These are phyloP conservation scores for Siniperca undulata DNA, from an alignment of 2,797 vertebrate genomes.

Conservation along the genomic window DNA sequence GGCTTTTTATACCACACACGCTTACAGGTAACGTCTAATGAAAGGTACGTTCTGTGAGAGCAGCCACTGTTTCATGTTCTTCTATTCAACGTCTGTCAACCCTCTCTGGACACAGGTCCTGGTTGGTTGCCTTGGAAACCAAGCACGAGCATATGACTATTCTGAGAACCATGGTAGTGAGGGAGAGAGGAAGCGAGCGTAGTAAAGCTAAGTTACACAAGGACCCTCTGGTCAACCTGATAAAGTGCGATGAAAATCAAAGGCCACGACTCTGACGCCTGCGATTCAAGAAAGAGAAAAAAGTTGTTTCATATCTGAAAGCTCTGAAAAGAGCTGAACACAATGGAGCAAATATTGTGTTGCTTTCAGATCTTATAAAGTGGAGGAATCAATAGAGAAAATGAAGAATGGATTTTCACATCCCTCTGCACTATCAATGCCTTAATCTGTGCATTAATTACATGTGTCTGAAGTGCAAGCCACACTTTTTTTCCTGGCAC, in stretches of 20 bases:
- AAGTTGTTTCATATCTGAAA: conserved; percentile 45
- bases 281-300: conserved; percentile 37
- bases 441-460: conserved; percentile 78
- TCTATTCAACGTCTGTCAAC: conserved; percentile 72
- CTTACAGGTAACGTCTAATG: conserved; percentile 41
- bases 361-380: conserved; percentile 49
- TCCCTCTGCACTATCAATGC: conserved; percentile 40
- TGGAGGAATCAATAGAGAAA: conserved; percentile 58
- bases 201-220: conserved; percentile 81
- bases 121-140: conserved; percentile 86
- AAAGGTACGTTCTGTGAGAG: conserved; percentile 52
- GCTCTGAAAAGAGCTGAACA: conserved; percentile 41
- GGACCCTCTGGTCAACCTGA: conserved; percentile 75
- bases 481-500: conserved; percentile 10
- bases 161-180: conserved; percentile 72
- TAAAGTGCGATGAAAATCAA: conserved; percentile 71
- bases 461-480: conserved; percentile 55
- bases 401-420: conserved; percentile 40
- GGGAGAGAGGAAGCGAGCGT: conserved; percentile 60
- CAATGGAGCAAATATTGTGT: conserved; percentile 44
- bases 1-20: conserved; percentile 13
- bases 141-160: conserved; percentile 80
- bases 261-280: conserved; percentile 48
- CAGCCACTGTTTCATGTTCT: conserved; percentile 64
- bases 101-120: conserved; percentile 78